A percentile compares a stretch with the other conserved stretches of the same genome.
Evolutionary conservation across 2,797 vertebrate species (phyloP).

Genomic region (Apodemus agrarius): DNA sequence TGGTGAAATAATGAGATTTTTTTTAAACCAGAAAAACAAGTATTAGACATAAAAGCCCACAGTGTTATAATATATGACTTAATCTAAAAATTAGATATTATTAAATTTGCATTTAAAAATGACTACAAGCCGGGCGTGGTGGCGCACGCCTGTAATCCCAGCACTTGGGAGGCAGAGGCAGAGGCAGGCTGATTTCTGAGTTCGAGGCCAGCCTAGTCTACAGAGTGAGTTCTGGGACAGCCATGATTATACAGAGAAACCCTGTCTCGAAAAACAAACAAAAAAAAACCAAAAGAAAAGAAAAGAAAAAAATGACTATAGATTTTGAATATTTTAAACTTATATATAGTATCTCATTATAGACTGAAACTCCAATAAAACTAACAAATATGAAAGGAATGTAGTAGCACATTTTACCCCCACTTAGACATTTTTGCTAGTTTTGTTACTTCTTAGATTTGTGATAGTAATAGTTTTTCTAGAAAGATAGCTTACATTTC

Average conservation of each 20-base stretch:
- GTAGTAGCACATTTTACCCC: background rate
- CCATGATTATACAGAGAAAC: too few species aligned
- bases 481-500: conserved; percentile 37
- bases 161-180: too few species aligned
- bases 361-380: background rate
- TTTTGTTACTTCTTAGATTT: conserved; percentile 26
- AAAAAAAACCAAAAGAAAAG: too few species aligned
- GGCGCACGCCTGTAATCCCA: too few species aligned
- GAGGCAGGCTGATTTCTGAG: too few species aligned
- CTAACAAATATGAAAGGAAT: conserved; percentile 25
- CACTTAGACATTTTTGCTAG: conserved; percentile 42
- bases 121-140: too few species aligned
- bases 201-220: too few species aligned
- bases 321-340: background rate
- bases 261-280: too few species aligned
- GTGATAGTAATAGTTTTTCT: conserved; percentile 11
- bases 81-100: conserved; percentile 21
- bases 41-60: background rate
- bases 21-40: background rate
- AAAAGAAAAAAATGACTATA: background rate
- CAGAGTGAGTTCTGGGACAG: too few species aligned
- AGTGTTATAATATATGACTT: conserved; percentile 42
- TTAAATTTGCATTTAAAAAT: conserved; percentile 45
- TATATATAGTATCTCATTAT: conserved; percentile 15
- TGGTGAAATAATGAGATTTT: conserved; percentile 39